Conservation (phyloP, 1,140 invertebrate species). For the Anadara kagoshimensis region DNA sequence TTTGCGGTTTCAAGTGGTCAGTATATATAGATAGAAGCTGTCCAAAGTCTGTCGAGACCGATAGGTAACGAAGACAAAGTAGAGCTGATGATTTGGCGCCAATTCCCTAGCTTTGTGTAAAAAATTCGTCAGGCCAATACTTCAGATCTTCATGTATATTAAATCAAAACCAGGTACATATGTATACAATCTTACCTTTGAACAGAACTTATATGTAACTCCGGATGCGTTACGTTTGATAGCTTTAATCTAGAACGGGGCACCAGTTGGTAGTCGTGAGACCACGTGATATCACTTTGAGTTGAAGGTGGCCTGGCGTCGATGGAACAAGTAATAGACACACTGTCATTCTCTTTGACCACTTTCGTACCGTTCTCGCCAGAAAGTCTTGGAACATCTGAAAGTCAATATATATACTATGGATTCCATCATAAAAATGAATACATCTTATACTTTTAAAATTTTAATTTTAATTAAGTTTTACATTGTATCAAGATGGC, state of each 20-base stretch:
- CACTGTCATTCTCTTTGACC: constrained; percentile 10
- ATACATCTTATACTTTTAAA: background rate
- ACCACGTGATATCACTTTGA: constrained; percentile 29
- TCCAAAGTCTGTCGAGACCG: too few relatives aligned
- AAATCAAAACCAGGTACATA: too few relatives aligned
- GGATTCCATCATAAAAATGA: background rate
- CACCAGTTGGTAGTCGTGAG: constrained; percentile 26
- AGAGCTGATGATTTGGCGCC: too few relatives aligned
- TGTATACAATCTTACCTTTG: constrained; percentile 22
- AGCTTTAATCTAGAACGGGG: background rate
- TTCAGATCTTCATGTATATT: too few relatives aligned
- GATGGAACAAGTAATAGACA: constrained; percentile 36
- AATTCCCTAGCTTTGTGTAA: too few relatives aligned
- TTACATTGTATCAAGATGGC: background rate
- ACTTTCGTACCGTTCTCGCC: constrained; percentile 23
- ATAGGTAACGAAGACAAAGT: too few relatives aligned
- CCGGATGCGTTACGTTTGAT: constrained; percentile 17
- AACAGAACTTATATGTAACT: constrained; percentile 14
- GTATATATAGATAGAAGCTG: too few relatives aligned
- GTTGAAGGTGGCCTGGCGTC: constrained; percentile 37
- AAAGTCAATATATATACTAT: background rate
- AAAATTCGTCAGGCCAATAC: too few relatives aligned
- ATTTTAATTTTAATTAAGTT: background rate
- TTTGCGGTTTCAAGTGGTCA: too few relatives aligned
- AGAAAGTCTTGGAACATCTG: constrained; percentile 37